Base-by-base conservation (phyloP, 2,797 vertebrate genomes). In the Sus cebifrons region DNA sequence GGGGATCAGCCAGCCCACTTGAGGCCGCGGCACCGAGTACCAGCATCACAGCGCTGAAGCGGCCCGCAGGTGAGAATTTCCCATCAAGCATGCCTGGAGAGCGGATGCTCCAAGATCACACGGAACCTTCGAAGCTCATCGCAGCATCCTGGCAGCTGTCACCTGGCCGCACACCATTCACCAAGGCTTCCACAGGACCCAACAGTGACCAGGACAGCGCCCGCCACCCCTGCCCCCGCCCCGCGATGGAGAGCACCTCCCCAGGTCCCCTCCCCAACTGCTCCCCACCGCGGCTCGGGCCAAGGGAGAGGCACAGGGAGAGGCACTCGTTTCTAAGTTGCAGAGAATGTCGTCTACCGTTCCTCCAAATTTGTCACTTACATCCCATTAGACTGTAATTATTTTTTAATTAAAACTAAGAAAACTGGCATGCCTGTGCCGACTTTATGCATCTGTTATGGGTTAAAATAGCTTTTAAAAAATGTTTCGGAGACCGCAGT, bases 321-420 rank as follows among this genome's bases (percentile, higher is more conserved):
- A 98, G 27, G 97, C 96, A 91, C 97, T 98, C 98, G 98, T 98
- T 98, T 98, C 98, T 98, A 98, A 98, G 98, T 98, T 95, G 97
- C 98, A 98, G 98, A 99, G 98, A 98, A 98, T 99, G 99, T 99
- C 98, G 98, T 98, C 98, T 98, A 98, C 98, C 98, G 98, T 99
- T 98, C 98, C 98, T 98, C 98, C 98, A 98, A 98, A 99, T 98
- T 99, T 98, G 98, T 98, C 98, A 98, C 98, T 98, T 98, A 98
- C 98, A 99, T 99, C 98, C 98, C 98, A 99, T 99, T 99, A 99
- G 98, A 97, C 98, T 54, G 62, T 98, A 99, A 99, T 99, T 99
- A 99, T 99, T 99, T 99, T 99, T 99, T 99, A 99, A 99, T 99
- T 99, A 99, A 99, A 99, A 98, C 98, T 98, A 99, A 98, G 98